Evolutionary conservation across 2,888 invertebrate genomes (phyloP), one percentile per base, ranked within the genome.

Genomic region (Cataglyphis livida): DNA sequence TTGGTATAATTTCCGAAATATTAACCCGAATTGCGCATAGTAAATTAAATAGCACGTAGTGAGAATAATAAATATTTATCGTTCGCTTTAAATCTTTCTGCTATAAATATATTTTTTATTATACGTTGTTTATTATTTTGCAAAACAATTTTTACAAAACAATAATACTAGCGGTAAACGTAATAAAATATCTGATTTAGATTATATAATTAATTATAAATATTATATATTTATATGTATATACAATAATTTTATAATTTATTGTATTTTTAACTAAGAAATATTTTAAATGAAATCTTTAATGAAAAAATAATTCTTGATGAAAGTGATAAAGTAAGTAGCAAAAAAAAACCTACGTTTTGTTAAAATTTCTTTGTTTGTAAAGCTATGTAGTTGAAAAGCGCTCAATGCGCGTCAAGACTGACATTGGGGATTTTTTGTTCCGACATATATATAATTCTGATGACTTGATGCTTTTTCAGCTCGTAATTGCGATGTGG

Each of bases 341-440:
- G 9, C 6, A 10, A 6, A 41, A 41, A 41, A 25, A n/a, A 9
- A 6, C 0, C 1, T 44, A 44, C 62, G 64, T 51, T 48, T 64
- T 38, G 25, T 51, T 54, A 2, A 28, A 76, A 65, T 9, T 76
- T 38, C 65, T 76, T 76, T 65, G 64, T 76, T 51, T 12, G 7
- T 15, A 76, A 64, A 65, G 9, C 38, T 76, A 38, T 51, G 38
- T n/a, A 65, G 18, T 25, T 18, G 32, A 51, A 48, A 76, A 76
- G 54, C 54, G 54, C 54, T 76, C 2, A 54, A 75, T 65, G 38
- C 35, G 48, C 38, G n/a, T 59, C 68, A 78, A 44, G 32, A 28
- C 35, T 64, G 38, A 51, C 54, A 54, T 54, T 41, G 32, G 12
- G 51, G 25, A 25, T 75, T 75, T 75, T 75, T 38, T 2, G 7